These are phyloP conservation scores for Lampris megalopsis DNA, from an alignment of 2,113 vertebrate genomes.

Conservation along the genomic window DNA sequence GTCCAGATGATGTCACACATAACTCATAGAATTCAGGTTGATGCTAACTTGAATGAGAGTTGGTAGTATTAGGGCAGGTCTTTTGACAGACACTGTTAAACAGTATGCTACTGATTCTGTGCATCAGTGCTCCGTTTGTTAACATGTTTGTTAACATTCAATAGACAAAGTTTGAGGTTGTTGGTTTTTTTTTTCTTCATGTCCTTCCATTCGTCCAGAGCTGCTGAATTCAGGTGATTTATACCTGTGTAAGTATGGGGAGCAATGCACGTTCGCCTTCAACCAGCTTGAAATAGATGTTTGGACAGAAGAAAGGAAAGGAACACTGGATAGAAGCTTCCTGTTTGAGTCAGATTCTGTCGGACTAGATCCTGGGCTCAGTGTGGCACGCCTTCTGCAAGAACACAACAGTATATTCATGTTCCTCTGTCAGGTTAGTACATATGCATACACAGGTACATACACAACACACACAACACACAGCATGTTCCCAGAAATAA, in stretches of 20 bases:
- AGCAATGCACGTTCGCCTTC: constrained; percentile 96
- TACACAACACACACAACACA: neutral
- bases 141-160: too few species aligned
- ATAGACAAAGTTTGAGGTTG: too few species aligned
- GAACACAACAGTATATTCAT: constrained; percentile 92
- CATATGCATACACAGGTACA: neutral
- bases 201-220: constrained; percentile 77
- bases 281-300: constrained; percentile 98
- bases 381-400: constrained; percentile 87
- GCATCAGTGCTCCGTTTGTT: too few species aligned
- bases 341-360: constrained; percentile 86
- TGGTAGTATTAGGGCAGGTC: too few species aligned
- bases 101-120: too few species aligned
- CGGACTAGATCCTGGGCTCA: constrained; percentile 83
- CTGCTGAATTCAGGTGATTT: constrained; percentile 83
- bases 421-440: constrained; percentile 92
- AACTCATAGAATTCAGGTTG: too few species aligned
- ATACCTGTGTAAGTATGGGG: constrained; percentile 90
- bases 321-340: constrained; percentile 87
- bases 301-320: constrained; percentile 94
- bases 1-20: too few species aligned
- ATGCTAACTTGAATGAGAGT: too few species aligned
- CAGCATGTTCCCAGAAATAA: neutral
- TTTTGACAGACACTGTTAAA: too few species aligned
- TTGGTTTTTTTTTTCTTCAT: neutral